phyloP scores from a whole-genome alignment of 2,888 invertebrate species.

The Melieria picta region DNA sequence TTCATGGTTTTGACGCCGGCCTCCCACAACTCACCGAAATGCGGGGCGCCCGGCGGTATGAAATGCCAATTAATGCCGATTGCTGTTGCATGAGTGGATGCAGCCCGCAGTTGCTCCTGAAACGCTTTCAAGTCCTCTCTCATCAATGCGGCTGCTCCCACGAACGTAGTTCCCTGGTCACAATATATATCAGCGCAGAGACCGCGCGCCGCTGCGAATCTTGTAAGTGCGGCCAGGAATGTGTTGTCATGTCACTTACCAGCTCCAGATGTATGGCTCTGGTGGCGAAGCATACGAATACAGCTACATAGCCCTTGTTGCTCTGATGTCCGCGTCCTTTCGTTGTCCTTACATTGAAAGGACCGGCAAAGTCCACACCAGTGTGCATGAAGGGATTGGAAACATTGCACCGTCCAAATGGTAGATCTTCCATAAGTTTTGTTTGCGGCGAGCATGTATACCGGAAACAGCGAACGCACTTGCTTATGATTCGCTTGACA shows the following conservation, averaged over 20 bases:
- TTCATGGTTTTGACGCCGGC: slow-evolving; percentile 9
- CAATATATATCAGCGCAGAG: slow-evolving; percentile 7
- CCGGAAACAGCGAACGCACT: too few relatives aligned
- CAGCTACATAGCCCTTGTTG: slow-evolving; percentile 35
- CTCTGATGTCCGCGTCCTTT: slow-evolving; percentile 32
- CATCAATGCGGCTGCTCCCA: slow-evolving; percentile 9
- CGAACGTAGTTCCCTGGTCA: slow-evolving; percentile 17
- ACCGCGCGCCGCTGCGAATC: slow-evolving; percentile 5
- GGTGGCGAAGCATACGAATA: slow-evolving; percentile 36
- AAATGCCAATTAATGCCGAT: too few relatives aligned
- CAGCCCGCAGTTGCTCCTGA: not conserved
- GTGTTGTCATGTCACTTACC: slow-evolving; percentile 34
- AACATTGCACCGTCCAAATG: too few relatives aligned
- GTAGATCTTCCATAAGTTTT: too few relatives aligned
- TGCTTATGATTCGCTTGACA: slow-evolving; percentile 11
- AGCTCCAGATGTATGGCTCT: slow-evolving; percentile 38
- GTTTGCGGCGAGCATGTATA: too few relatives aligned
- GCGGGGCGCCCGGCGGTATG: too few relatives aligned
- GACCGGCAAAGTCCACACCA: too few relatives aligned
- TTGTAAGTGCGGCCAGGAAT: slow-evolving; percentile 6
- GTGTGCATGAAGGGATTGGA: too few relatives aligned
- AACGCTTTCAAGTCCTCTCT: too few relatives aligned
- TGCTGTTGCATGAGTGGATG: not conserved
- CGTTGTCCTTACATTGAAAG: slow-evolving; percentile 23
- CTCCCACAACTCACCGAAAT: too few relatives aligned